Percentiles rank a stretch among this genome's conserved stretches.
These are phyloP conservation scores for Drosophila obscura DNA, from an alignment of 1,140 invertebrate species.

Conservation along the genomic window DNA sequence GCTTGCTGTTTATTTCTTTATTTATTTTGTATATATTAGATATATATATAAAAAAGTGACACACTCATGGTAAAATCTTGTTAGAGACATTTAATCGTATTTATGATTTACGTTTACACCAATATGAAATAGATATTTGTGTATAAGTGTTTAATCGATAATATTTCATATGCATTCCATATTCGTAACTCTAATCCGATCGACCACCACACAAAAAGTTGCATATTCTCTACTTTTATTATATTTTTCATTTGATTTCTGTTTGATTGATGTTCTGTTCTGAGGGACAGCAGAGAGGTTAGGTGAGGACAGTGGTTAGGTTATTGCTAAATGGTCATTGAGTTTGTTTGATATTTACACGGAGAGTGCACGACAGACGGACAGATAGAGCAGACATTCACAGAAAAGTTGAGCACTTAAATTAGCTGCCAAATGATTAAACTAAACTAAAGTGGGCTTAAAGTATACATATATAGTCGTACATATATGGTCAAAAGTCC, in stretches of 20 bases:
- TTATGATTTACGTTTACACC: constrained; percentile 45
- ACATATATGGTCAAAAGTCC: constrained; percentile 47
- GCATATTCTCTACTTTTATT: constrained; percentile 19
- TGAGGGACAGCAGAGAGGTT: constrained; percentile 3
- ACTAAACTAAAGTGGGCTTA: constrained; percentile 70
- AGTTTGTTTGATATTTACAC: constrained; percentile 56
- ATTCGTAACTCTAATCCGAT: constrained; percentile 38
- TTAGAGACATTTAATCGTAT: constrained; percentile 73
- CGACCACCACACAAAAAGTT: constrained; percentile 50
- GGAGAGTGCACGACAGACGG: constrained; percentile 6
- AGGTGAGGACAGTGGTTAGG: constrained; percentile 4
- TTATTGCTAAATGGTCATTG: constrained; percentile 13
- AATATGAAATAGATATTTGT: constrained; percentile 40
- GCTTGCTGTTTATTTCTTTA: constrained; percentile 64
- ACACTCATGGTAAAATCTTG: constrained; percentile 80
- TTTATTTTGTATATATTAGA: constrained; percentile 73
- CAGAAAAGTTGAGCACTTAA: constrained; percentile 41
- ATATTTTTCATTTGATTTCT: constrained; percentile 32
- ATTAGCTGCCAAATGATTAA: constrained; percentile 73
- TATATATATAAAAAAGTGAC: constrained; percentile 77
- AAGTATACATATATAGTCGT: constrained; percentile 38
- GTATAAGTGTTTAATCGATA: constrained; percentile 47
- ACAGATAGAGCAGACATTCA: constrained; percentile 12
- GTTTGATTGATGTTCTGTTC: constrained; percentile 4
- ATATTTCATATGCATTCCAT: constrained; percentile 52